Conservation (phyloP, 2,888 invertebrate genomes). For the Endomychus coccineus region DNA sequence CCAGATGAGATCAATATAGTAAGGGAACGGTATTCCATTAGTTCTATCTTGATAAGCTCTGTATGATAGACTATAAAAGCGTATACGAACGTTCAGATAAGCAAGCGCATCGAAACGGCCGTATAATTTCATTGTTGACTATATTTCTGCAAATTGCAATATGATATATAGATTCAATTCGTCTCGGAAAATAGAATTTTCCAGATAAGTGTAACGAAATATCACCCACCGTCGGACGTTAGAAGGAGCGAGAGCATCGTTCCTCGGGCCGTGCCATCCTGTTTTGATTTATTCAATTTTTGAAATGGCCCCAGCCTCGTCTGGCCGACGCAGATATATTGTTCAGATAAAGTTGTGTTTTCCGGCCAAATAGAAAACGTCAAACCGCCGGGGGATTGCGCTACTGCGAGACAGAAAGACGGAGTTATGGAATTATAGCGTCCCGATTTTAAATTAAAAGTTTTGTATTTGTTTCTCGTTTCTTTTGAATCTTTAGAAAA, state of each 20-base stretch:
- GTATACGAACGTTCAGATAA: conserved; percentile 3
- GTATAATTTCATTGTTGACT: conserved; percentile 26
- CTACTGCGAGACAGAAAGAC: conserved; percentile 22
- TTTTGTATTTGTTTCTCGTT: conserved; percentile 17
- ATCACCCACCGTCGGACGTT: conserved; percentile 15
- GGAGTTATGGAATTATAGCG: conserved; percentile 24
- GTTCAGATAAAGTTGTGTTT: conserved; percentile 33
- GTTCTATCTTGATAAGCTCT: no score
- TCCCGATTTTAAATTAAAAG: conserved; percentile 26
- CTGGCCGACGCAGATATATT: conserved; percentile 35
- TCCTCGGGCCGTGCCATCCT: conserved; percentile 9
- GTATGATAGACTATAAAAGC: no score
- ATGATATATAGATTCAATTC: conserved; percentile 45
- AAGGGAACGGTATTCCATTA: no score
- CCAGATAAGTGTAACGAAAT: conserved; percentile 32
- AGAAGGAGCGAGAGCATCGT: conserved; percentile 10
- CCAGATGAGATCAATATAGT: no score
- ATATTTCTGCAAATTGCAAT: conserved; percentile 29
- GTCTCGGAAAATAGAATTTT: conserved; percentile 42
- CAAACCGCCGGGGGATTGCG: conserved; percentile 19
- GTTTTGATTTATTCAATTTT: conserved; percentile 40
- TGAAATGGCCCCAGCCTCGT: conserved; percentile 29
- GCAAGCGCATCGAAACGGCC: conserved; percentile 9
- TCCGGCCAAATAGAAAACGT: conserved; percentile 26
- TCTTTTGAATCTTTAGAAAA: no score